Base-by-base conservation (phyloP, 2,888 invertebrate species). In the Ctenicera cuprea region DNA sequence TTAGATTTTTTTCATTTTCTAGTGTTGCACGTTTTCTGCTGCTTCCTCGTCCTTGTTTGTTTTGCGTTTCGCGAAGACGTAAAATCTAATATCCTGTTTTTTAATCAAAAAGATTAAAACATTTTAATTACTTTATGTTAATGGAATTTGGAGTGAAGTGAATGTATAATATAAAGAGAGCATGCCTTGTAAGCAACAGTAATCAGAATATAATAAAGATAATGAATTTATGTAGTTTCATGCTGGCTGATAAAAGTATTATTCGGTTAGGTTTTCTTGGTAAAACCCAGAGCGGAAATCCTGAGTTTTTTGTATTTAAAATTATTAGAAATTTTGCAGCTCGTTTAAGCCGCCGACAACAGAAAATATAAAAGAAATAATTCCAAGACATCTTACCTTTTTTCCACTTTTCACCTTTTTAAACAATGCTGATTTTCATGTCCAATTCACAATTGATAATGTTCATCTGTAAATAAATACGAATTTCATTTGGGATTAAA, bases 1-100 rank as follows among this genome's bases (percentile, higher is more conserved):
- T 59, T 62, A 45, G 62, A 62, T 62, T 62, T 62, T n/a, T 62
- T 62, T 62, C 62, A 45, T 62, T 62, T 62, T 62, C 62, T 62
- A 62, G 43, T 45, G 43, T 45, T 62, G 62, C 62, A 45, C 62
- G 62, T 45, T 62, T 52, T 62, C 62, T 62, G 43, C 45, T 30
- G 45, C 62, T 62, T 62, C 62, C 62, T 62, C 43, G 45, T 62
- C 62, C 62, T 45, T 62, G 30, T 62, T 62, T 45, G 38, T 45
- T 45, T 41, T 26, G 43, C 62, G 62, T 30, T 45, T 30, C 62
- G 20, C 30, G 62, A 62, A 62, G 62, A 45, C 62, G 54, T 59
- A 37, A 59, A 59, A 20, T 59, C 38, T 59, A 59, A 59, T 59
- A 59, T 59, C 59, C 59, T 20, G 38, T 38, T 57, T 38, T 45